Evolutionary conservation across 2,113 vertebrate species (phyloP).

Genomic region (Melanotaenia duboulayi): DNA sequence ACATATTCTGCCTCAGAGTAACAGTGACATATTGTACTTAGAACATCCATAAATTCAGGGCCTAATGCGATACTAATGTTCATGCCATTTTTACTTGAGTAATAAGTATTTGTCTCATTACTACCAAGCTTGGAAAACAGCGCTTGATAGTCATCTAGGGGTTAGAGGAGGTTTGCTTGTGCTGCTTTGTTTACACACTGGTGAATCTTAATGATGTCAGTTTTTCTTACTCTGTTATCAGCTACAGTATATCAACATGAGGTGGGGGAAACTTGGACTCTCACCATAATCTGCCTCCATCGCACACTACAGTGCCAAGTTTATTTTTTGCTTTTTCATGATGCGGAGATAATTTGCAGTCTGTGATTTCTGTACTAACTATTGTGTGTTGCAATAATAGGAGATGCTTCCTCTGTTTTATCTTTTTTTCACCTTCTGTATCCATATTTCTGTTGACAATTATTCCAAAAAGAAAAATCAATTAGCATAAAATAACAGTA

Average conservation of each 20-base stretch:
- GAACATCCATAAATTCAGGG: constrained; percentile 72
- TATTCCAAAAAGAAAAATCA: no score
- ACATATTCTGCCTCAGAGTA: constrained; percentile 50
- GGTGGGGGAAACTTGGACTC: constrained; percentile 35
- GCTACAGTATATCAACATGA: constrained; percentile 50
- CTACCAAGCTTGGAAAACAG: constrained; percentile 70
- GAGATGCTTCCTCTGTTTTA: not conserved
- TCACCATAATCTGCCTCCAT: constrained; percentile 35
- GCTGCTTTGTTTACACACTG: constrained; percentile 66
- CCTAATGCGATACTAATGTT: constrained; percentile 72
- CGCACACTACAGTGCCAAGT: constrained; percentile 31
- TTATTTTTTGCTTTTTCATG: constrained; percentile 32
- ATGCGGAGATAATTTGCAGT: constrained; percentile 29
- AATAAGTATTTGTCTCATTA: constrained; percentile 80
- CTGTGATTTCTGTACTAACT: constrained; percentile 18
- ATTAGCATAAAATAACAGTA: not conserved
- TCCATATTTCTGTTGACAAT: not conserved
- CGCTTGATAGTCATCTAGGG: constrained; percentile 70
- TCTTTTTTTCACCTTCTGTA: not conserved
- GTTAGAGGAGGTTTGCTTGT: constrained; percentile 60
- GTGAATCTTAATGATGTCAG: constrained; percentile 78
- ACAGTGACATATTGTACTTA: constrained; percentile 68
- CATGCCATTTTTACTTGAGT: constrained; percentile 75
- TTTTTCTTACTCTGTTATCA: constrained; percentile 69
- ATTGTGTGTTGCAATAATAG: not conserved